Percentiles rank a stretch among this genome's conserved stretches.
Conservation (phyloP, 2,888 invertebrate genomes). For the Temnothorax rugatulus region DNA sequence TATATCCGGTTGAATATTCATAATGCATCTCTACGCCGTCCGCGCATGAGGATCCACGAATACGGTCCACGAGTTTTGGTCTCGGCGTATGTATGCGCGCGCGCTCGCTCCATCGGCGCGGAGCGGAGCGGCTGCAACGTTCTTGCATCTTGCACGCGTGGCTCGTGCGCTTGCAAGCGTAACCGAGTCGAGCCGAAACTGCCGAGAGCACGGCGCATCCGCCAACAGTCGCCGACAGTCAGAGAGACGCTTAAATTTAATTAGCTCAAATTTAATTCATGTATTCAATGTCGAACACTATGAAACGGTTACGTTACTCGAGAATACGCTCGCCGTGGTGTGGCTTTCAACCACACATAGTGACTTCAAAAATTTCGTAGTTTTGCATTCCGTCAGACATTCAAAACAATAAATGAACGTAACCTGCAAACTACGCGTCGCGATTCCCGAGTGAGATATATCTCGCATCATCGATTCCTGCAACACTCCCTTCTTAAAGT, state of each 20-base stretch:
- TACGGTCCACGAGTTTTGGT: constrained; percentile 2
- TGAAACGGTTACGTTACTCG: background rate
- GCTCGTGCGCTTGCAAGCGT: constrained; percentile 24
- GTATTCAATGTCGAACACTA: background rate
- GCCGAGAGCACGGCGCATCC: constrained; percentile 20
- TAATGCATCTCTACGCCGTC: constrained; percentile 76
- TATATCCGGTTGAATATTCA: constrained; percentile 82
- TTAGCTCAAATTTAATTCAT: constrained; percentile 13
- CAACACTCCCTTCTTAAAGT: background rate
- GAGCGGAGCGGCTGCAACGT: background rate
- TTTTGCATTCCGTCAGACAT: background rate
- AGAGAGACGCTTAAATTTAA: constrained; percentile 37
- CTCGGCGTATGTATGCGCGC: constrained; percentile 28
- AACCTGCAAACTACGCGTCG: too few species aligned
- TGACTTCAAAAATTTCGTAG: background rate
- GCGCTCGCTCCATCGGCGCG: constrained; percentile 18
- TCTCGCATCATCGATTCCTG: background rate
- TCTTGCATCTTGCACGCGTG: constrained; percentile 38
- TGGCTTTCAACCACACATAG: background rate
- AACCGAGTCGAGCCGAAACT: constrained; percentile 20
- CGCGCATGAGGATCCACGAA: constrained; percentile 44
- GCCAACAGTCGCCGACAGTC: constrained; percentile 18
- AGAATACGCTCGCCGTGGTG: background rate
- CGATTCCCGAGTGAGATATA: background rate
- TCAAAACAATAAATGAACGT: background rate